phyloP scores from a whole-genome alignment of 2,888 invertebrate genomes.

The Sinohyriopsis cumingii region DNA sequence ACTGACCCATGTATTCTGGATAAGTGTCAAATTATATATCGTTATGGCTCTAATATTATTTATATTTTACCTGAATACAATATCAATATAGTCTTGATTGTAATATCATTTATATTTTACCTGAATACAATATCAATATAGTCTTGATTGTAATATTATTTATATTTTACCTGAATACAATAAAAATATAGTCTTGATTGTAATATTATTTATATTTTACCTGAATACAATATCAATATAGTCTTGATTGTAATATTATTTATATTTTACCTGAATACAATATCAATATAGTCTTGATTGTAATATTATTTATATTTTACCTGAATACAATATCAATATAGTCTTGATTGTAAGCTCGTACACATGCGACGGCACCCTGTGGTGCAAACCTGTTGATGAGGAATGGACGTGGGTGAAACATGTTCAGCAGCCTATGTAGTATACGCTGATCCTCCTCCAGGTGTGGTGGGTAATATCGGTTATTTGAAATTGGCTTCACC shows the following conservation, averaged over 20 bases:
- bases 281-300: constrained; percentile 62
- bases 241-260: too few species aligned
- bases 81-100: too few species aligned
- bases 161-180: too few species aligned
- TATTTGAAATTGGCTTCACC: constrained; percentile 42
- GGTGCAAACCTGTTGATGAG: constrained; percentile 66
- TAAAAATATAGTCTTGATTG: too few species aligned
- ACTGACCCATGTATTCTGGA: background rate
- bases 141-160: too few species aligned
- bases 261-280: constrained; percentile 65
- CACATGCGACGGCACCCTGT: constrained; percentile 58
- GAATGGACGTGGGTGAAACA: constrained; percentile 70
- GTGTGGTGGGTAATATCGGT: constrained; percentile 62
- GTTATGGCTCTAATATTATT: too few species aligned
- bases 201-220: too few species aligned
- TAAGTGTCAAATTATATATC: background rate
- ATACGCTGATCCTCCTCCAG: constrained; percentile 40
- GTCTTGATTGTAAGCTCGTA: constrained; percentile 62
- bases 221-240: too few species aligned
- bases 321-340: constrained; percentile 67
- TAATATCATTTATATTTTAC: too few species aligned
- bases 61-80: too few species aligned
- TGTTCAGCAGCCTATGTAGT: constrained; percentile 60
- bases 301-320: constrained; percentile 37
- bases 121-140: too few species aligned